These are phyloP conservation scores for Episyrphus balteatus DNA, from an alignment of 1,140 invertebrate genomes.

Conservation along the genomic window DNA sequence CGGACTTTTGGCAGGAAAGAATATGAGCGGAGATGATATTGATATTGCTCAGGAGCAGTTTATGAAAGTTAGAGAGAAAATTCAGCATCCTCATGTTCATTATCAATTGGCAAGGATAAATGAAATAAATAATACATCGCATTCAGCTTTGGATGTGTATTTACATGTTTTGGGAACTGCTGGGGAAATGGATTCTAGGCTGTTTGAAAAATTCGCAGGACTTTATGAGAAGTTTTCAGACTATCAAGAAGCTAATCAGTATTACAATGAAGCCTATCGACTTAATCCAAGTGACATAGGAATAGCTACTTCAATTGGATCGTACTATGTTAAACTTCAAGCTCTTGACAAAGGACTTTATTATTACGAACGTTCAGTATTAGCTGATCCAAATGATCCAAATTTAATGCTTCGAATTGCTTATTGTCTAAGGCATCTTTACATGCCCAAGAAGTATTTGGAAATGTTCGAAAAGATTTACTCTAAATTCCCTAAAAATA, in stretches of 20 bases:
- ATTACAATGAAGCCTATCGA: conserved; percentile 81
- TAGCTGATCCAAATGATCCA: conserved; percentile 76
- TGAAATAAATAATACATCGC: conserved; percentile 47
- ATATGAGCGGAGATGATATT: conserved; percentile 57
- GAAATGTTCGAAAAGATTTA: conserved; percentile 70
- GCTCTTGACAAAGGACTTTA: conserved; percentile 76
- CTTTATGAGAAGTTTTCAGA: conserved; percentile 77
- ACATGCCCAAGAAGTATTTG: conserved; percentile 66
- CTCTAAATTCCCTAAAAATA: conserved; percentile 70
- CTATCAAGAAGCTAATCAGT: conserved; percentile 85
- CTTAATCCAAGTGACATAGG: conserved; percentile 82
- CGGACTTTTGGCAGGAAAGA: conserved; percentile 57
- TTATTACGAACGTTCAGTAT: conserved; percentile 78
- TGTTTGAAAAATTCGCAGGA: conserved; percentile 73
- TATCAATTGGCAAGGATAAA: conserved; percentile 78
- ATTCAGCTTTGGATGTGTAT: conserved; percentile 74
- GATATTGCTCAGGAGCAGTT: conserved; percentile 51
- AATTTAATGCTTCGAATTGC: conserved; percentile 79
- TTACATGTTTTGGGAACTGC: conserved; percentile 63
- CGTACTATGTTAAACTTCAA: conserved; percentile 84
- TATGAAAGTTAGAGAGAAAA: conserved; percentile 47
- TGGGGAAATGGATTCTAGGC: conserved; percentile 70
- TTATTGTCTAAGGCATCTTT: conserved; percentile 68
- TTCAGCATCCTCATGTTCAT: conserved; percentile 63
- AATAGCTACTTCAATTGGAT: conserved; percentile 84